A percentile compares a stretch with the other conserved stretches of the same genome.
phyloP scores from a whole-genome alignment of 2,113 vertebrate genomes.

The Cebus imitator region DNA sequence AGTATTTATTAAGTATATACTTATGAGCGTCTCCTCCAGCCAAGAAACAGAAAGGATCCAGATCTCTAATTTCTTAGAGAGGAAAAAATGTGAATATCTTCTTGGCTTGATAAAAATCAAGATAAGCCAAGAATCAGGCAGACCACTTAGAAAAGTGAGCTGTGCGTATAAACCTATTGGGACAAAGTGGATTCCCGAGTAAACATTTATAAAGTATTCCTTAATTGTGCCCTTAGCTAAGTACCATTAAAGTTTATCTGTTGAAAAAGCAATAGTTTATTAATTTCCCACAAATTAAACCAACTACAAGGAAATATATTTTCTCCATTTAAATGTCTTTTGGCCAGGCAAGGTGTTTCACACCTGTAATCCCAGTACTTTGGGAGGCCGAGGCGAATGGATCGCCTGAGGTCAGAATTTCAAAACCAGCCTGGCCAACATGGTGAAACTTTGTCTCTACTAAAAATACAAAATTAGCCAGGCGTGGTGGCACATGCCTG shows the following conservation, averaged over 20 bases:
- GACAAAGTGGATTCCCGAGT: neutral
- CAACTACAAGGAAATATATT: slow-evolving; percentile 37
- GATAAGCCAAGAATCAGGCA: neutral
- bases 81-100: neutral
- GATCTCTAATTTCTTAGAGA: slow-evolving; percentile 25
- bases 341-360: too few species aligned
- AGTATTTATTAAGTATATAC: slow-evolving; percentile 46
- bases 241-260: slow-evolving; percentile 3
- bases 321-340: slow-evolving; percentile 11
- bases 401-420: too few species aligned
- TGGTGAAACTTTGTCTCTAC: too few species aligned
- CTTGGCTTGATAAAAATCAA: slow-evolving; percentile 12
- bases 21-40: slow-evolving; percentile 3
- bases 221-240: slow-evolving; percentile 28
- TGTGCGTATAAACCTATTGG: neutral
- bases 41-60: slow-evolving; percentile 34
- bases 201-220: slow-evolving; percentile 42
- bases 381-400: too few species aligned
- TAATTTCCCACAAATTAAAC: slow-evolving; percentile 8
- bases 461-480: too few species aligned
- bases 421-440: too few species aligned
- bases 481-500: too few species aligned
- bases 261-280: slow-evolving; percentile 31
- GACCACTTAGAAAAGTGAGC: neutral
- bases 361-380: too few species aligned